Percentiles rank a stretch among this genome's conserved stretches.
Conservation (phyloP, 2,888 invertebrate species). For the Spilarctia lutea region DNA sequence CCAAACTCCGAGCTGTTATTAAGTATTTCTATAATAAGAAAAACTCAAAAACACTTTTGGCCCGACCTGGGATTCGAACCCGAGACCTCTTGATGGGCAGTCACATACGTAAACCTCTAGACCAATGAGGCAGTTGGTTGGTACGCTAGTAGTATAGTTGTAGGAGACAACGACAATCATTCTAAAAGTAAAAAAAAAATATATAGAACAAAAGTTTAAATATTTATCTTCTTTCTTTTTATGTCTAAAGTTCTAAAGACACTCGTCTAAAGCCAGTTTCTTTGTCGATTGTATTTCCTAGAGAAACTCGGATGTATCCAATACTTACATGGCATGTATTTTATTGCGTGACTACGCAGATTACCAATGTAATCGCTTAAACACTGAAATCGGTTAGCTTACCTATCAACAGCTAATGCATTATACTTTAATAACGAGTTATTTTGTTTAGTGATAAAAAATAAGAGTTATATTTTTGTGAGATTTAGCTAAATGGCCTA, state of each 20-base stretch:
- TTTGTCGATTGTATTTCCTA: background rate
- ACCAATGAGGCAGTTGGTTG: no score
- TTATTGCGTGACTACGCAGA: background rate
- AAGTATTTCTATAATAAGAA: no score
- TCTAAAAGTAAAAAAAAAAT: no score
- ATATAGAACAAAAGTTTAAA: no score
- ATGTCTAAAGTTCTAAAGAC: no score
- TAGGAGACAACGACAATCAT: background rate
- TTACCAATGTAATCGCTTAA: background rate
- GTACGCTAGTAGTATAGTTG: background rate
- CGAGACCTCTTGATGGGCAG: no score
- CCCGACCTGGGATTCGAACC: no score
- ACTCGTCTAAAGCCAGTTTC: background rate
- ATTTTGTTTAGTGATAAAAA: background rate
- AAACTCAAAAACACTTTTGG: no score
- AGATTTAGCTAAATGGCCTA: background rate
- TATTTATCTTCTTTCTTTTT: no score
- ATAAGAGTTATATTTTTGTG: background rate
- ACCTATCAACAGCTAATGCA: background rate
- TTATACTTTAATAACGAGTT: background rate
- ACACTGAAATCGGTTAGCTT: background rate
- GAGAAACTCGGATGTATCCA: background rate
- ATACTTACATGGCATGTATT: background rate
- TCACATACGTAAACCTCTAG: no score
- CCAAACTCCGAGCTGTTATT: no score